A percentile compares a stretch with the other conserved stretches of the same genome.
These are phyloP conservation scores for Mustela nigripes DNA, from an alignment of 2,113 vertebrate genomes.

Conservation along the genomic window DNA sequence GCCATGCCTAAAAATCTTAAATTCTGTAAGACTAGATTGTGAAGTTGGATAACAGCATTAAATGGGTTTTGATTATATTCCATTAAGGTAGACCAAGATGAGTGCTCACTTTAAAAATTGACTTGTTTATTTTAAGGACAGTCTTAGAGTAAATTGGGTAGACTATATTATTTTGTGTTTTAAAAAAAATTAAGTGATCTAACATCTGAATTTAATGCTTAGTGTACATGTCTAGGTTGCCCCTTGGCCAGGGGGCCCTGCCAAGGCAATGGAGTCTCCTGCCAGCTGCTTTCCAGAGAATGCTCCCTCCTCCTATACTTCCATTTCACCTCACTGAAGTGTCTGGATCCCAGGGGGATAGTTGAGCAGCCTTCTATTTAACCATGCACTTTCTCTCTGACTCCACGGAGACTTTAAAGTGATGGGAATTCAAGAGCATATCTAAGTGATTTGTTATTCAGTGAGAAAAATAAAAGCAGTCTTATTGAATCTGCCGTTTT, in stretches of 20 bases:
- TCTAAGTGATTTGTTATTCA: constrained; percentile 30
- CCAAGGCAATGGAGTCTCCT: constrained; percentile 13
- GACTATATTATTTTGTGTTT: constrained; percentile 1
- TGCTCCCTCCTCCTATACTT: constrained; percentile 29
- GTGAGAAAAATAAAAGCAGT: constrained; percentile 61
- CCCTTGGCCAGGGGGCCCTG: constrained; percentile 16
- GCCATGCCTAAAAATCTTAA: constrained; percentile 4
- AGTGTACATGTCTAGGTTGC: neutral
- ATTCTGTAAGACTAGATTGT: neutral
- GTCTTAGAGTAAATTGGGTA: constrained; percentile 34
- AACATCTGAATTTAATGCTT: constrained; percentile 26
- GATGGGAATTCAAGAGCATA: constrained; percentile 21
- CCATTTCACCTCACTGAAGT: neutral
- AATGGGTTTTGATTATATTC: constrained; percentile 44
- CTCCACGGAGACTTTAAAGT: neutral
- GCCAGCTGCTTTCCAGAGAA: constrained; percentile 2
- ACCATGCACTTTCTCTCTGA: constrained; percentile 52
- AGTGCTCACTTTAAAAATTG: constrained; percentile 11
- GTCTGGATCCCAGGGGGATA: neutral
- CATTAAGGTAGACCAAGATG: constrained; percentile 50
- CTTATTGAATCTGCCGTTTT: constrained; percentile 52
- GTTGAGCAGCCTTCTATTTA: constrained; percentile 40
- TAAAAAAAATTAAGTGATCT: constrained; percentile 22
- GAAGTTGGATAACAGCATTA: constrained; percentile 5
- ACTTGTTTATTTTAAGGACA: constrained; percentile 43